Evolutionary conservation across 2,113 vertebrate genomes (phyloP), one percentile per base, ranked within the genome.

Genomic region (Brachyhypopomus gauderio): DNA sequence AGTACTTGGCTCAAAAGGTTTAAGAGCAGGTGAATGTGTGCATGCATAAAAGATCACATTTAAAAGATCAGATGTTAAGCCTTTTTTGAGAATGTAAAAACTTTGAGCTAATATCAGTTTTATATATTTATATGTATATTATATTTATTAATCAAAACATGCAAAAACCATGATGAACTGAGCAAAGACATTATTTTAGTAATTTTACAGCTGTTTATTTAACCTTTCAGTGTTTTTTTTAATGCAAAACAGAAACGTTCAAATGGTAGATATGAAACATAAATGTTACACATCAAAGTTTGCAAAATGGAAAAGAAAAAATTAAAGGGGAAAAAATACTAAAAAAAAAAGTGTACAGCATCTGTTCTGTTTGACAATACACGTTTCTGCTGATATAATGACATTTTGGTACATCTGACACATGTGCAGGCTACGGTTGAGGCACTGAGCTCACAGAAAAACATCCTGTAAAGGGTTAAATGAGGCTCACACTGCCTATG

Each of bases 401-500:
- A 73, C 48, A 74, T 78, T 52, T 81, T 78, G 79, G 79, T 78
- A 64, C 52, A 52, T 72, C 17, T 38, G 58, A 72, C 62, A 76
- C 60, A 59, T 78, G 12, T 73, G n/a, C 74, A 52, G 63, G 16
- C 74, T 58, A 63, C 52, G 60, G 62, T 41, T n/a, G 25, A 80
- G 83, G 83, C 83, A 81, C 83, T 69, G 78, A 77, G 78, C 60
- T 80, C 64, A 75, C 41, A 1, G 63, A 52, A 70, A 78, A 60
- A 60, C 67, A 72, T 34, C 38, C 38, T 27, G 56, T 25, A 58
- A 48, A 56, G 45, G 56, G 67, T 63, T 56, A 34, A 75, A 60
- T 6, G 41, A 41, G 63, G 72, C 72, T 72, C 1, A 72, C 12
- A 23, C 30, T 59, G 69, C 70, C 74, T 73, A 22, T 45, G 71